These are phyloP conservation scores for Cryptosula pallasiana DNA, from an alignment of 2,888 invertebrate species.

Conservation along the genomic window DNA sequence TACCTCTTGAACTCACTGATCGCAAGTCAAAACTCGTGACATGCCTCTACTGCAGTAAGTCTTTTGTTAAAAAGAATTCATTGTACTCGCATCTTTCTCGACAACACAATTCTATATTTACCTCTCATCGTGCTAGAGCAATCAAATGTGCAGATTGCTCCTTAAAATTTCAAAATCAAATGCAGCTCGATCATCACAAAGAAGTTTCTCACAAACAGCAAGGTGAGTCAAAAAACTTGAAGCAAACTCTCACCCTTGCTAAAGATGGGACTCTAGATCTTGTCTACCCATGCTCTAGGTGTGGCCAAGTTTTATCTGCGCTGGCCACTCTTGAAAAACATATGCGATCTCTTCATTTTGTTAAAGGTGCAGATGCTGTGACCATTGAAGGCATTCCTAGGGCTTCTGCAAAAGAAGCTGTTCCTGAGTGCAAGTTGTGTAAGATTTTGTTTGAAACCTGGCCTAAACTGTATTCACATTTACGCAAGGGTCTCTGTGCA, in stretches of 20 bases:
- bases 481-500: neutral
- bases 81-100: neutral
- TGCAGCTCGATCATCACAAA: neutral
- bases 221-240: neutral
- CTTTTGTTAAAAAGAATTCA: neutral
- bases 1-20: neutral
- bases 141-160: neutral
- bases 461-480: neutral
- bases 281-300: neutral
- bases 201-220: neutral
- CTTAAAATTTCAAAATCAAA: neutral
- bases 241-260: no score
- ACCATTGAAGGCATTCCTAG: neutral
- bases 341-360: neutral
- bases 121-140: neutral
- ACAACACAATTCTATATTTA: neutral
- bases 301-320: neutral
- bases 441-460: neutral
- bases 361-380: neutral
- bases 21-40: neutral
- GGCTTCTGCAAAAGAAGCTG: neutral
- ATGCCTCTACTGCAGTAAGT: neutral
- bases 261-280: no score
- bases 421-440: constrained; percentile 3
- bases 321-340: neutral